phyloP scores from a whole-genome alignment of 2,888 invertebrate genomes.

The Monopis laevigella region DNA sequence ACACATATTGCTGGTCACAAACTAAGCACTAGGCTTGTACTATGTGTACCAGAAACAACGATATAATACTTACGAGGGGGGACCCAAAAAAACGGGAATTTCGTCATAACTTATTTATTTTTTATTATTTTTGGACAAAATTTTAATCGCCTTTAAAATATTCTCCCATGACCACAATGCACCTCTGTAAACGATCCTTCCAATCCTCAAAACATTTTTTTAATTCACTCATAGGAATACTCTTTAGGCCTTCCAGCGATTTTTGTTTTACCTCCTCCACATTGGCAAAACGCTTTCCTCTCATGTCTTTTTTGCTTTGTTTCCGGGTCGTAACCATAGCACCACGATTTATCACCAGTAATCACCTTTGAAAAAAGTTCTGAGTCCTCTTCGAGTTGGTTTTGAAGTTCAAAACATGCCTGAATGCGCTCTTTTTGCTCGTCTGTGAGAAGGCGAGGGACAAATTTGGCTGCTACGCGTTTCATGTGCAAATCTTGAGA shows the following conservation, averaged over 20 bases:
- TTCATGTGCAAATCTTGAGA: constrained; percentile 2
- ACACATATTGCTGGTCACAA: too few relatives aligned
- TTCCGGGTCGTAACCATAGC: constrained; percentile 6
- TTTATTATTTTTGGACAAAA: too few relatives aligned
- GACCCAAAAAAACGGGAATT: too few relatives aligned
- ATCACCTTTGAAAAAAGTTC: constrained; percentile 7
- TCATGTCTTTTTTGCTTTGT: constrained; percentile 5
- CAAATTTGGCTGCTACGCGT: constrained; percentile 7
- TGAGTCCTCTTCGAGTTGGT: constrained; percentile 6
- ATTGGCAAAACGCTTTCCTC: neutral
- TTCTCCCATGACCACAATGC: too few relatives aligned
- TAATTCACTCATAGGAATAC: constrained; percentile 1
- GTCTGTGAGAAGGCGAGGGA: constrained; percentile 1
- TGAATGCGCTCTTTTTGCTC: constrained; percentile 8
- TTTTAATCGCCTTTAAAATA: too few relatives aligned
- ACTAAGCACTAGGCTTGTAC: too few relatives aligned
- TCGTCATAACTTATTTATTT: too few relatives aligned
- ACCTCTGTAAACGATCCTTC: too few relatives aligned
- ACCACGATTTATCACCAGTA: constrained; percentile 9
- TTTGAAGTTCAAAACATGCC: constrained; percentile 8
- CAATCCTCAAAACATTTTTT: neutral
- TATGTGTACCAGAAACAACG: too few relatives aligned
- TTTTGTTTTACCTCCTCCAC: constrained; percentile 4
- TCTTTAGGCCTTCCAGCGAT: constrained; percentile 3
- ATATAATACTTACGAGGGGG: too few relatives aligned